Evolutionary conservation across 2,888 invertebrate species (phyloP), one percentile per base, ranked within the genome.

Genomic region (Encarsia formosa): DNA sequence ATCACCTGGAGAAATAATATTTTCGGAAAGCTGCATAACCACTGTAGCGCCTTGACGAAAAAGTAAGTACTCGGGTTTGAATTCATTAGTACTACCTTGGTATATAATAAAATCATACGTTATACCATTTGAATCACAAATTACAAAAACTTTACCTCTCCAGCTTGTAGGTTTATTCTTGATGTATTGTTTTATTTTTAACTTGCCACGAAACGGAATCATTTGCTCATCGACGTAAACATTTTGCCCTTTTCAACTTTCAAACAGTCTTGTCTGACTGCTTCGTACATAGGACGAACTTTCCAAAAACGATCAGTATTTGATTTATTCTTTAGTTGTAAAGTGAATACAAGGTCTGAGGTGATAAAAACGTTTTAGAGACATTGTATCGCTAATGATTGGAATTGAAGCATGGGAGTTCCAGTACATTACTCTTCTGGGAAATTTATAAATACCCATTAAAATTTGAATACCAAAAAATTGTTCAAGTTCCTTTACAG

Each of bases 191-290:
- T 65, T 64, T 15, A 64, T 45, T 45, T 40, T 54, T 16, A 63
- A 43, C 9, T 59, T 41, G 16, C 66, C 66, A 51, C 56, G 42
- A 19, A 39, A 67, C 4, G 65, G 65, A 2, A 67, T 60, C 50
- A 66, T 66, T 59, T 65, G 64, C 52, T 69, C 67, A 58, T 69
- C 63, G 6, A 68, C 54, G 39, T 34, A 8, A 41, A 35, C 32
- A 16, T 20, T 34, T 41, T 3, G 8, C 16, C 42, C 9, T 53
- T 23, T 35, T 49, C 19, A 11, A 49, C 16, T 39, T 49, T 43
- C 24, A 26, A 31, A 40, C 58, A 63, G 22, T 52, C 38, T 15
- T 39, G 37, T 31, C 46, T 54, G 23, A 63, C 47, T 20, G 56
- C 40, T 24, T 58, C 51, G 43, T 45, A 56, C 20, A 61, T 40